phyloP scores from a whole-genome alignment of 2,888 invertebrate species.

The Augiades crinisus region DNA sequence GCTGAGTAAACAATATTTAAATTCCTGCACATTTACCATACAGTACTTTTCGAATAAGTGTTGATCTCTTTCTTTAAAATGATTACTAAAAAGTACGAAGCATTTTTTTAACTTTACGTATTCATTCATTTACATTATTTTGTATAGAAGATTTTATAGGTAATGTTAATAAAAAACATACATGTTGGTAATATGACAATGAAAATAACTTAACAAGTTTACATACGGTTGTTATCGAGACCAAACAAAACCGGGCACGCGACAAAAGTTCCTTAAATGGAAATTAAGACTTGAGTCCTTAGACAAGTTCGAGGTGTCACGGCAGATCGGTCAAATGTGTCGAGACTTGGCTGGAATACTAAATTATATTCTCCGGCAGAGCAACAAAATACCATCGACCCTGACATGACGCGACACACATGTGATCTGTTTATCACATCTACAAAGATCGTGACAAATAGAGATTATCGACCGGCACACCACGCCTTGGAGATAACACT shows the following conservation, averaged over 20 bases:
- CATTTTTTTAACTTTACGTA: no score
- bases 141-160: no score
- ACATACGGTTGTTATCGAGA: slow-evolving; percentile 3
- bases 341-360: slow-evolving; percentile 30
- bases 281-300: slow-evolving; percentile 17
- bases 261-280: slow-evolving; percentile 2
- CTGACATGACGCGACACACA: slow-evolving; percentile 41
- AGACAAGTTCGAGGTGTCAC: slow-evolving; percentile 27
- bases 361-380: slow-evolving; percentile 26
- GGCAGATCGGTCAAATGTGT: slow-evolving; percentile 22
- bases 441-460: slow-evolving; percentile 57
- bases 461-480: slow-evolving; percentile 52
- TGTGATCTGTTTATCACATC: slow-evolving; percentile 67
- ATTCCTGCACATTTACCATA: no score
- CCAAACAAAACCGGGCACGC: slow-evolving; percentile 1
- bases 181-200: not conserved
- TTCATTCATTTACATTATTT: no score
- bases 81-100: no score
- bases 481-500: slow-evolving; percentile 40
- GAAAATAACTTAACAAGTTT: not conserved
- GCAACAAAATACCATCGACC: slow-evolving; percentile 28
- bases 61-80: no score
- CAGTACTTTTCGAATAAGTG: no score
- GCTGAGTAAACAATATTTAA: no score
- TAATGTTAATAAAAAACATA: no score